Conservation (phyloP, 1,140 invertebrate genomes). For the Lepidurus apus region DNA sequence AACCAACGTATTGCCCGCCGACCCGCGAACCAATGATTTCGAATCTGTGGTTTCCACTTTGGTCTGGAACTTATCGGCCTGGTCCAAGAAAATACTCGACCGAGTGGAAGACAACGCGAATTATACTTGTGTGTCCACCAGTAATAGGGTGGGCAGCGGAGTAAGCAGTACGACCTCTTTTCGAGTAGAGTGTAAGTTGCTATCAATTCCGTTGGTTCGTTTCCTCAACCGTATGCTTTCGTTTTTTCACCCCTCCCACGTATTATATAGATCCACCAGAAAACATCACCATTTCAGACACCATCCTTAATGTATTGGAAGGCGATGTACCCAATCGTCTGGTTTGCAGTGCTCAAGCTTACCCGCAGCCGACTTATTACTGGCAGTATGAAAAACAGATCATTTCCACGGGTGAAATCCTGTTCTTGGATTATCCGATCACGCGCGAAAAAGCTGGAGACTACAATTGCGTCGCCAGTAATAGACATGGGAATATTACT, state of each 20-base stretch:
- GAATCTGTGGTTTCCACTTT: slow-evolving; percentile 77
- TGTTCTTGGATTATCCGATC: slow-evolving; percentile 55
- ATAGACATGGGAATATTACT: slow-evolving; percentile 63
- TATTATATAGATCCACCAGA: slow-evolving; percentile 72
- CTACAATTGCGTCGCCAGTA: slow-evolving; percentile 69
- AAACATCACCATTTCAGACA: slow-evolving; percentile 67
- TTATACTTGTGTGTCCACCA: slow-evolving; percentile 74
- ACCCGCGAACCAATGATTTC: slow-evolving; percentile 62
- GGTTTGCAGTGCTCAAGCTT: slow-evolving; percentile 66
- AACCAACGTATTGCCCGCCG: slow-evolving; percentile 40
- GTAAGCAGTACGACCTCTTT: slow-evolving; percentile 69
- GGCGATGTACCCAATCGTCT: slow-evolving; percentile 67
- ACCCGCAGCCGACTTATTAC: slow-evolving; percentile 53
- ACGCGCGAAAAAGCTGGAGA: slow-evolving; percentile 59
- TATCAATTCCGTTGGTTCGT: not conserved
- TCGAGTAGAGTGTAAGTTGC: slow-evolving; percentile 76
- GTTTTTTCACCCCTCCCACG: not conserved
- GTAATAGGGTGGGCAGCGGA: slow-evolving; percentile 62
- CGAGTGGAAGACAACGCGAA: slow-evolving; percentile 68
- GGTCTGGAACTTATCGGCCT: slow-evolving; percentile 73
- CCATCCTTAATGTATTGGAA: slow-evolving; percentile 66
- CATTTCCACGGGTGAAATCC: slow-evolving; percentile 50
- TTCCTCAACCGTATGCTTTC: not conserved
- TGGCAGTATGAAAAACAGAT: slow-evolving; percentile 44
- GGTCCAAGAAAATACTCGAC: slow-evolving; percentile 69